Conservation (phyloP, 2,888 invertebrate genomes). For the Macaria liturata region DNA sequence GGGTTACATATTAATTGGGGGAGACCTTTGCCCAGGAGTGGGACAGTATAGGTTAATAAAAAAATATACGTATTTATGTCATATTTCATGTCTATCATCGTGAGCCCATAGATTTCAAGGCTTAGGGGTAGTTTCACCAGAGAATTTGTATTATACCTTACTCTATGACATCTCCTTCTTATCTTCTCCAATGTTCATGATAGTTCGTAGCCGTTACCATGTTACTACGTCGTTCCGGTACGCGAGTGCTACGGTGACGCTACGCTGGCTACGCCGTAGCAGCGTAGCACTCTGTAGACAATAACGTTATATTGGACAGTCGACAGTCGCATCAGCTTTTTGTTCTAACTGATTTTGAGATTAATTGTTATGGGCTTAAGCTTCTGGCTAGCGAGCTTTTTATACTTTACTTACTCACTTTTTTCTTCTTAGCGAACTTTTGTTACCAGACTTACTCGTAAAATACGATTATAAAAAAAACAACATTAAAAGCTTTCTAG, state of each 20-base stretch:
- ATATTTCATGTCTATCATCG: no score
- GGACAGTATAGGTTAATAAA: no score
- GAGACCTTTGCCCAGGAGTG: no score
- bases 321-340: constrained; percentile 16
- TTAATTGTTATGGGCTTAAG: background rate
- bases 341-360: constrained; percentile 10
- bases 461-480: background rate
- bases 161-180: background rate
- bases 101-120: no score
- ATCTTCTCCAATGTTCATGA: background rate
- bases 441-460: background rate
- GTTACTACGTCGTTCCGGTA: constrained; percentile 17
- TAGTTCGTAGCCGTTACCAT: constrained; percentile 15
- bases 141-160: no score
- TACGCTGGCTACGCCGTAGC: constrained; percentile 28
- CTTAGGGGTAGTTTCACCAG: no score
- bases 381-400: background rate
- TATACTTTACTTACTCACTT: background rate
- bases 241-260: constrained; percentile 29
- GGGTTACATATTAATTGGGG: no score
- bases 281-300: constrained; percentile 25
- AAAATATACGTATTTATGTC: no score
- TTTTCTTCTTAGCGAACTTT: background rate
- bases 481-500: no score
- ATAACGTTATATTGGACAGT: constrained; percentile 19